These are phyloP conservation scores for Boloria selene DNA, from an alignment of 2,888 invertebrate species.

Conservation along the genomic window DNA sequence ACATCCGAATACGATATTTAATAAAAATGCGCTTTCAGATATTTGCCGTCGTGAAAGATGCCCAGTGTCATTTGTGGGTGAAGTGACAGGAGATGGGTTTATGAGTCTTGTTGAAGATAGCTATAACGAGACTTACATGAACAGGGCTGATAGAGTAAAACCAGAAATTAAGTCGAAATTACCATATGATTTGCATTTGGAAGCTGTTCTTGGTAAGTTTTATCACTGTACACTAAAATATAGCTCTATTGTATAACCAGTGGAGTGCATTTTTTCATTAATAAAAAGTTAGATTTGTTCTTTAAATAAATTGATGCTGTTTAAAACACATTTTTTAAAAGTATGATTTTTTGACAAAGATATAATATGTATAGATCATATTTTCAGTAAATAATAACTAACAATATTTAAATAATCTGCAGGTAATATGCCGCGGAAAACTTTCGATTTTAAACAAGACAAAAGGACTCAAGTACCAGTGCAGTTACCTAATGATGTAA, in stretches of 20 bases:
- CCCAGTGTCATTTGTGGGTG: constrained; percentile 95
- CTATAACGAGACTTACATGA: constrained; percentile 63
- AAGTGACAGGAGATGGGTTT: constrained; percentile 93
- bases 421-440: constrained; percentile 82
- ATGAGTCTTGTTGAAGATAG: constrained; percentile 86
- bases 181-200: constrained; percentile 94
- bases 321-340: too few relatives aligned
- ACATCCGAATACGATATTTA: too few relatives aligned
- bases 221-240: background rate
- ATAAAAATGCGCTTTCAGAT: constrained; percentile 62
- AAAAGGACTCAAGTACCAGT: constrained; percentile 75
- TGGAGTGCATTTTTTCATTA: too few relatives aligned
- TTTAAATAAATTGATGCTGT: too few relatives aligned
- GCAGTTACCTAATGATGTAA: constrained; percentile 79
- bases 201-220: constrained; percentile 90
- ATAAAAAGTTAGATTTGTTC: too few relatives aligned
- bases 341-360: too few relatives aligned
- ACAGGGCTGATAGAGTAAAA: constrained; percentile 64
- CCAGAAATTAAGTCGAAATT: constrained; percentile 69
- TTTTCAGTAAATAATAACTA: constrained; percentile 11
- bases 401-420: constrained; percentile 23
- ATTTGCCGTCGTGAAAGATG: constrained; percentile 95
- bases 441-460: constrained; percentile 83
- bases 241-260: too few relatives aligned
- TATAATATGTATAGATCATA: too few relatives aligned